These are phyloP conservation scores for Muntiacus reevesi DNA, from an alignment of 2,113 vertebrate genomes.

Conservation along the genomic window DNA sequence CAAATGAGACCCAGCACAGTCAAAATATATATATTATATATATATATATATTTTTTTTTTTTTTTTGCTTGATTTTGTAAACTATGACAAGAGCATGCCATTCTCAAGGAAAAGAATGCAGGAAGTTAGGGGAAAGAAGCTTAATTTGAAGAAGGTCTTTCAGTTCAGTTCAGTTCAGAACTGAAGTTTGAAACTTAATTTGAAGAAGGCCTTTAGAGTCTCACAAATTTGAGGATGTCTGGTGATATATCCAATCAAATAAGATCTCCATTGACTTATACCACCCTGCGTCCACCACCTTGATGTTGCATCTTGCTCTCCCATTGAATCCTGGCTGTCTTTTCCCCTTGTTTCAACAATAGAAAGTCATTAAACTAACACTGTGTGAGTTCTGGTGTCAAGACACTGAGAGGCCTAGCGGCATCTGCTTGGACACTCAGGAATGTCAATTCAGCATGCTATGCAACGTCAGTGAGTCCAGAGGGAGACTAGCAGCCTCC, in stretches of 20 bases:
- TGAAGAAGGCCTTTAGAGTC: background rate
- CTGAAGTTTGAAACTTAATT: background rate
- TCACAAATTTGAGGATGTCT: background rate
- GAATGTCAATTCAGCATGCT: background rate
- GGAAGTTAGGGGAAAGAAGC: no score
- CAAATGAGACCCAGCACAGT: no score
- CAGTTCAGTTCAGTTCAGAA: background rate
- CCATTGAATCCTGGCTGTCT: background rate
- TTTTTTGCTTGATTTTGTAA: background rate
- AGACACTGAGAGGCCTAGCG: background rate
- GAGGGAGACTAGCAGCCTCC: fast-evolving
- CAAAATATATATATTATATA: background rate
- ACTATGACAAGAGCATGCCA: background rate
- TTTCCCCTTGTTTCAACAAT: background rate
- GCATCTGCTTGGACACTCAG: background rate
- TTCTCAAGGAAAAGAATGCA: background rate
- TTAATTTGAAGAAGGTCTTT: background rate
- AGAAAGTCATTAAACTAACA: background rate
- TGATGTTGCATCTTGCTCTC: background rate
- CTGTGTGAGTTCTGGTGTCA: background rate
- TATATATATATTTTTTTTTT: background rate
- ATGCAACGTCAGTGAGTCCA: background rate
- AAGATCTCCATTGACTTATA: background rate
- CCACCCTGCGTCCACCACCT: fast-evolving
- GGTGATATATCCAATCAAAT: background rate